Percentiles rank a stretch among this genome's conserved stretches.
These are phyloP conservation scores for Delphinapterus leucas DNA, from an alignment of 2,113 vertebrate genomes.

Conservation along the genomic window DNA sequence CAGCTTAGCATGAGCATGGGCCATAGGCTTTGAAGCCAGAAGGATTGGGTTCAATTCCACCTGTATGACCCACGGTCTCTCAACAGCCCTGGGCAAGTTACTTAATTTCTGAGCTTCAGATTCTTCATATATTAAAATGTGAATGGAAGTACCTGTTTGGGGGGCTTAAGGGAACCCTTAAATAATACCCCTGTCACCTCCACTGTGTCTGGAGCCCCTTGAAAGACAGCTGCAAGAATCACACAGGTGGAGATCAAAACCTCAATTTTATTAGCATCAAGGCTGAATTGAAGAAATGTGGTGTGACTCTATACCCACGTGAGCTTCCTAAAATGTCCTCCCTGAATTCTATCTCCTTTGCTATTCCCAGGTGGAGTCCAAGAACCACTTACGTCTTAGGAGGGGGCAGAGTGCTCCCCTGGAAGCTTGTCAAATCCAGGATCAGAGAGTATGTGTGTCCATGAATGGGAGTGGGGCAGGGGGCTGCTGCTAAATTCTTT, in stretches of 20 bases:
- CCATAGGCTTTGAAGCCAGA: background rate
- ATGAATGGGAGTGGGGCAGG: accelerated
- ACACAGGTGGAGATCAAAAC: background rate
- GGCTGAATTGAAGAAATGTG: background rate
- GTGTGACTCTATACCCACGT: background rate
- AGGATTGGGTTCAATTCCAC: background rate
- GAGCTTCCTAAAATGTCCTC: background rate
- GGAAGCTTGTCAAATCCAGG: background rate
- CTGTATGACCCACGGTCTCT: background rate
- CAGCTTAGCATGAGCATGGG: accelerated
- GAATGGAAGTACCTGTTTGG: background rate
- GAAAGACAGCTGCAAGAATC: background rate
- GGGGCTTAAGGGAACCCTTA: background rate
- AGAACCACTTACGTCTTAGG: background rate
- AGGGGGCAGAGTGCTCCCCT: background rate
- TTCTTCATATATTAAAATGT: background rate
- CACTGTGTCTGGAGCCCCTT: background rate
- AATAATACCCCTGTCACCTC: background rate
- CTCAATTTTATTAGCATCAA: background rate
- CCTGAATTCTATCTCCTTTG: background rate
- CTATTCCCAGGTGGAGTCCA: background rate
- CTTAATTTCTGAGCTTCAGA: background rate
- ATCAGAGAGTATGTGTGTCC: background rate
- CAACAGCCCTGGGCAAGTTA: background rate
- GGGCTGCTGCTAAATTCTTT: background rate